A percentile compares a stretch with the other conserved stretches of the same genome.
These are phyloP conservation scores for Opisthocomus hoazin DNA, from an alignment of 2,113 vertebrate species.

Conservation along the genomic window DNA sequence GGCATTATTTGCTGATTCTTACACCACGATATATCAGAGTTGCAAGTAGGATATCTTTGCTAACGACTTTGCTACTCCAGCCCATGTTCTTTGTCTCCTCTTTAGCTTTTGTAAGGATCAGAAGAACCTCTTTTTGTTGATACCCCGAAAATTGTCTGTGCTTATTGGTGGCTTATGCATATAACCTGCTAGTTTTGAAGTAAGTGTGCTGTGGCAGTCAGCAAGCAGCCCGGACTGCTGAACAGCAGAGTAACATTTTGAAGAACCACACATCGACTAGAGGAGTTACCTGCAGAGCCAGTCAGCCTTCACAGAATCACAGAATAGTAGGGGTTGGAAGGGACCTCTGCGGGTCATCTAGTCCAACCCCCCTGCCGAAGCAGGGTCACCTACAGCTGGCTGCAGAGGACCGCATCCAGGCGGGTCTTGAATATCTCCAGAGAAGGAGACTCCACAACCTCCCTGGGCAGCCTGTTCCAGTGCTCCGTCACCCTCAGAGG, in stretches of 20 bases:
- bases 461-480: too few relatives aligned
- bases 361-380: too few relatives aligned
- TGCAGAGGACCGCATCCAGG: too few relatives aligned
- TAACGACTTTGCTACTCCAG: neutral
- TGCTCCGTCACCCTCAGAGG: too few relatives aligned
- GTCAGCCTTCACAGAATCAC: neutral
- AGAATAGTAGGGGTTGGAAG: too few relatives aligned
- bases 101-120: neutral
- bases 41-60: neutral
- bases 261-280: rapidly evolving
- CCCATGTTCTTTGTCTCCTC: neutral
- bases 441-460: too few relatives aligned
- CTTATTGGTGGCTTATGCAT: neutral
- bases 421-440: too few relatives aligned
- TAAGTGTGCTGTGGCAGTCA: neutral
- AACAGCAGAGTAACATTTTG: neutral
- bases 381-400: too few relatives aligned
- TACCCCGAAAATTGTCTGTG: neutral
- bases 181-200: neutral
- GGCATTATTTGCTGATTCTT: neutral
- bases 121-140: neutral
- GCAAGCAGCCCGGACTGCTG: neutral
- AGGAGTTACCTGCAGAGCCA: neutral
- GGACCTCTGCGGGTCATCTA: too few relatives aligned
- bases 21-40: too few relatives aligned